Conservation (phyloP, 2,797 vertebrate genomes). For the Hydrophis major region DNA sequence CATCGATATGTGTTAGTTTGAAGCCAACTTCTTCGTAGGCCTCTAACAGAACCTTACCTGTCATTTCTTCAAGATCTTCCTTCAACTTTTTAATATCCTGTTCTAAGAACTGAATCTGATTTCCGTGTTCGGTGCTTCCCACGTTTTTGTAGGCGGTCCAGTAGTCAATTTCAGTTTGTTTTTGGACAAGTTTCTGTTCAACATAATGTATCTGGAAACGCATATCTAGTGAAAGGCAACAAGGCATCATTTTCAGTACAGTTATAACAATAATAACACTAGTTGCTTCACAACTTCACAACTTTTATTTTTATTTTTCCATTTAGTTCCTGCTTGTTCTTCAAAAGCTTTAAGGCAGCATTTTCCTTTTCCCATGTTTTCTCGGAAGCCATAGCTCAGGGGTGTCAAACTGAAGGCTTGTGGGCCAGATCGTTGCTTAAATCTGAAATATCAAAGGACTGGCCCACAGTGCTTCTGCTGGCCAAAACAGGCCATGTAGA, state of each 20-base stretch:
- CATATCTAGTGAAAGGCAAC: conserved; percentile 65
- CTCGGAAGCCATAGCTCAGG: neutral
- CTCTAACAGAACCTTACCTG: conserved; percentile 68
- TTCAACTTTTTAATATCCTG: conserved; percentile 65
- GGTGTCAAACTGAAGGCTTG: too few species aligned
- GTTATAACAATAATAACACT: neutral
- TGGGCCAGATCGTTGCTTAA: too few species aligned
- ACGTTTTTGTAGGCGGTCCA: conserved; percentile 77
- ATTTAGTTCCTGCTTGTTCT: neutral
- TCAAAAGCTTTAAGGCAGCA: neutral
- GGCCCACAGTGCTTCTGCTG: too few species aligned
- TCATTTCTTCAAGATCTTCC: conserved; percentile 64
- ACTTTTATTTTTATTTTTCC: neutral
- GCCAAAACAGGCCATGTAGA: too few species aligned
- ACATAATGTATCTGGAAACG: conserved; percentile 56
- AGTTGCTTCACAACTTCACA: neutral
- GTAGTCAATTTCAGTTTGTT: conserved; percentile 68
- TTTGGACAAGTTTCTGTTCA: conserved; percentile 58
- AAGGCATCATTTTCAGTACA: neutral
- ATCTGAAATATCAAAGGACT: too few species aligned
- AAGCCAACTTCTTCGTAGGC: neutral
- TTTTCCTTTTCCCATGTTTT: neutral
- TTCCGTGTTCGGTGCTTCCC: conserved; percentile 64
- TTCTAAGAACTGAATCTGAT: conserved; percentile 69
- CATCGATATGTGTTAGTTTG: too few species aligned